phyloP scores from a whole-genome alignment of 2,113 vertebrate genomes.

The Lipotes vexillifer region DNA sequence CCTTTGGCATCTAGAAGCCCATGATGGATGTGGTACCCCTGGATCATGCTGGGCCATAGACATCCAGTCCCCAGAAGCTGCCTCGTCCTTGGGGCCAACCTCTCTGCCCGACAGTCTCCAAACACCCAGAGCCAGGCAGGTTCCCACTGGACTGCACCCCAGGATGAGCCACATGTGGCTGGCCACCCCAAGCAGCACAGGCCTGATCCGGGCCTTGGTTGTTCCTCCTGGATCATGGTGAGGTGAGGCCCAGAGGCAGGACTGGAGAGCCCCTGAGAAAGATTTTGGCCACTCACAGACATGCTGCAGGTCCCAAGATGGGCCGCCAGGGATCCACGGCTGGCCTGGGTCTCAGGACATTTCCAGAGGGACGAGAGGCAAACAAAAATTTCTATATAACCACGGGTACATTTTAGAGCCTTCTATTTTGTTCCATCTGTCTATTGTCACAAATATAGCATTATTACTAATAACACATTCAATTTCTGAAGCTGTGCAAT shows the following conservation, averaged over 20 bases:
- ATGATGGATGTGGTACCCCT: slow-evolving; percentile 1
- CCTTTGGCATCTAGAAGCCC: slow-evolving; percentile 93
- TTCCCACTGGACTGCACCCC: background rate
- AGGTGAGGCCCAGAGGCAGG: background rate
- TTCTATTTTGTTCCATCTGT: background rate
- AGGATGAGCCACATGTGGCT: background rate
- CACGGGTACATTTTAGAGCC: background rate
- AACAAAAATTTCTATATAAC: background rate
- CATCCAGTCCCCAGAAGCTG: background rate
- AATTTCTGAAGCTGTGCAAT: background rate
- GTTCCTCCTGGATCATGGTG: background rate
- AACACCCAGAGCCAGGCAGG: background rate
- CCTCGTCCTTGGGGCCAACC: background rate
- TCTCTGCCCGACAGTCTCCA: background rate
- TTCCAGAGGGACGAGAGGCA: background rate
- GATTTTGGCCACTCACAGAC: background rate
- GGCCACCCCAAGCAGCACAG: background rate
- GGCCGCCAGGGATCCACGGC: background rate
- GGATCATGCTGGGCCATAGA: accelerated
- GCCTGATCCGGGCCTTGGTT: background rate
- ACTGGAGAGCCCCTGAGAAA: background rate
- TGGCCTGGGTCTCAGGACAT: slow-evolving; percentile 6
- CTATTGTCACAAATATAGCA: background rate
- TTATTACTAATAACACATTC: background rate
- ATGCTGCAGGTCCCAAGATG: background rate